phyloP scores from a whole-genome alignment of 1,140 invertebrate genomes.

The Halotydeus destructor region DNA sequence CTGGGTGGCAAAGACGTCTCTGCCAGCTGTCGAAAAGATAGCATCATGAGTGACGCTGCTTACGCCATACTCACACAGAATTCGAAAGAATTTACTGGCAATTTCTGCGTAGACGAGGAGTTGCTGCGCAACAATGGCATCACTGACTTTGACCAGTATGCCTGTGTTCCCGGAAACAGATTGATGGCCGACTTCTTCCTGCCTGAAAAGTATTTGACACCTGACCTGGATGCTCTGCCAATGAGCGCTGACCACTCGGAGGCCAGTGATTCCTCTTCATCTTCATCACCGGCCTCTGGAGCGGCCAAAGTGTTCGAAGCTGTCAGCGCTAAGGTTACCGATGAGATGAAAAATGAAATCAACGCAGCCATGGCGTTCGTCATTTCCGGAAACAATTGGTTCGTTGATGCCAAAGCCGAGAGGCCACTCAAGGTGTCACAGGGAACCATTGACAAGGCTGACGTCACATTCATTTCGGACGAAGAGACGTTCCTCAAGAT shows the following conservation, averaged over 20 bases:
- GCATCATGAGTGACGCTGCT: slow-evolving; percentile 87
- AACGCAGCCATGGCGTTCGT: slow-evolving; percentile 12
- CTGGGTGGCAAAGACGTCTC: slow-evolving; percentile 34
- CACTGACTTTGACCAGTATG: slow-evolving; percentile 65
- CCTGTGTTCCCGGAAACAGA: slow-evolving; percentile 46
- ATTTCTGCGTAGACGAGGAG: slow-evolving; percentile 87
- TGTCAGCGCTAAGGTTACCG: slow-evolving; percentile 4
- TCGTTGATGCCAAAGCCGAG: slow-evolving; percentile 8
- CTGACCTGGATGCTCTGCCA: not conserved
- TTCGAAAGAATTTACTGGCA: slow-evolving; percentile 52
- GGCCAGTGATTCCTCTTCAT: no score
- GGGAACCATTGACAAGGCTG: slow-evolving; percentile 1
- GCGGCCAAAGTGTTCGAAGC: slow-evolving; percentile 11
- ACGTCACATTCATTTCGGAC: slow-evolving; percentile 61
- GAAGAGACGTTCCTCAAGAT: slow-evolving; percentile 32
- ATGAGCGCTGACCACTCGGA: no score
- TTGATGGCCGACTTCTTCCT: slow-evolving; percentile 81
- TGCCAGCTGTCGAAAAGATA: slow-evolving; percentile 49
- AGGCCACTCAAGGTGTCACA: slow-evolving; percentile 7
- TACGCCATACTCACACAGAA: slow-evolving; percentile 67
- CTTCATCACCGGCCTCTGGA: no score
- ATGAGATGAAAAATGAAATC: slow-evolving; percentile 13
- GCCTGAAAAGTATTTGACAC: slow-evolving; percentile 28
- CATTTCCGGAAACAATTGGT: slow-evolving; percentile 13
- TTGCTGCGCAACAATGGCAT: slow-evolving; percentile 56